phyloP scores from a whole-genome alignment of 1,140 invertebrate genomes.

The Scaptomyza hsui region DNA sequence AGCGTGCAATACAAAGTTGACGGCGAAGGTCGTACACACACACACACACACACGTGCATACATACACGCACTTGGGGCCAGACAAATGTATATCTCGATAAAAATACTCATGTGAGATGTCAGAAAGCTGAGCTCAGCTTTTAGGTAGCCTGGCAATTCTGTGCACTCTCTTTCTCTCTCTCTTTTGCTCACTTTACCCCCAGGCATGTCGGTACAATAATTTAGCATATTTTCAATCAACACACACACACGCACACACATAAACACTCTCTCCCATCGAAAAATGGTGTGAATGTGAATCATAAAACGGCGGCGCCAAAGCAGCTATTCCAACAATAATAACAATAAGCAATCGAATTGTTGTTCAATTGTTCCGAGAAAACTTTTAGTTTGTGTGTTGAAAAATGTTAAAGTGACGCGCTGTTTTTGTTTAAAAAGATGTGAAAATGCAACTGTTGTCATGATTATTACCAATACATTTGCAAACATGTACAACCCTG shows the following conservation, averaged over 20 bases:
- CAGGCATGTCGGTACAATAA: conserved; percentile 57
- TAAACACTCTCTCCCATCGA: neutral
- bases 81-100: conserved; percentile 6
- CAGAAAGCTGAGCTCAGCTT: conserved; percentile 37
- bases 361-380: conserved; percentile 27
- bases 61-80: conserved; percentile 17
- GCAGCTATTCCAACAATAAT: conserved; percentile 10
- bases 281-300: conserved; percentile 39
- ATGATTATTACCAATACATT: neutral
- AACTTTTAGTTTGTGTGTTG: neutral
- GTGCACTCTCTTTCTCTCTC: neutral
- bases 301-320: conserved; percentile 24
- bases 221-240: conserved; percentile 72
- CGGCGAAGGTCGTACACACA: conserved; percentile 59
- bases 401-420: neutral
- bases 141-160: conserved; percentile 14
- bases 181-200: neutral
- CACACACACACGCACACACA: conserved; percentile 22
- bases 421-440: neutral
- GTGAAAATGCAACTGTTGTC: neutral
- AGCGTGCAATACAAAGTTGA: conserved; percentile 65
- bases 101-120: conserved; percentile 14
- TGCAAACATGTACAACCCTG: neutral
- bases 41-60: conserved; percentile 3
- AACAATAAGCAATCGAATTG: conserved; percentile 17